phyloP scores from a whole-genome alignment of 2,888 invertebrate genomes.

The Acrocera orbiculus region DNA sequence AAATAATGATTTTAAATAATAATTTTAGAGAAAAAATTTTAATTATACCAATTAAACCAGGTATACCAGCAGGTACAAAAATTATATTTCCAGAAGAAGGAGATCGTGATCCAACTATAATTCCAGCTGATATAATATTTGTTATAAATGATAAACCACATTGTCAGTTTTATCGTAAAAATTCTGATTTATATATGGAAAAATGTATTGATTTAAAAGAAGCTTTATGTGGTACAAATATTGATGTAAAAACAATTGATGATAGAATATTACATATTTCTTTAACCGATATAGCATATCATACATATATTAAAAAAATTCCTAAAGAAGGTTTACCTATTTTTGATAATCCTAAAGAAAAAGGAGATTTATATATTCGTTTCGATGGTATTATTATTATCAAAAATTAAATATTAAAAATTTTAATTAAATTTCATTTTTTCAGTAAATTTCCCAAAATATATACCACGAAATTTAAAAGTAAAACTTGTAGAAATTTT shows the following conservation, averaged over 20 bases:
- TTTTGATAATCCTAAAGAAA: conserved; percentile 37
- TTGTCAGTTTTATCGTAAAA: conserved; percentile 44
- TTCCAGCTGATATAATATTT: conserved; percentile 54
- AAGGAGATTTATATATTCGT: conserved; percentile 49
- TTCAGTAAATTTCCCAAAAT: conserved; percentile 35
- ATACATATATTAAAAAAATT: conserved; percentile 49
- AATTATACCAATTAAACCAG: conserved; percentile 55
- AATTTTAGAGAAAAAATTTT: conserved; percentile 45
- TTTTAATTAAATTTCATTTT: conserved; percentile 11
- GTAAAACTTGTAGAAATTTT: conserved; percentile 1
- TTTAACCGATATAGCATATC: conserved; percentile 52
- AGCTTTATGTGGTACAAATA: conserved; percentile 49
- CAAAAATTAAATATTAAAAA: background rate
- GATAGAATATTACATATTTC: conserved; percentile 46
- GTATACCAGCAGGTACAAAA: conserved; percentile 52
- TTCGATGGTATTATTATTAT: conserved; percentile 34
- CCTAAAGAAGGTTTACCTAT: conserved; percentile 57
- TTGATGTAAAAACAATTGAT: conserved; percentile 52
- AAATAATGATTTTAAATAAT: background rate
- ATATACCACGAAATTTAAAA: conserved; percentile 34
- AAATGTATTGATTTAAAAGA: conserved; percentile 45
- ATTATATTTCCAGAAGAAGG: conserved; percentile 62
- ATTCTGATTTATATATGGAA: conserved; percentile 46
- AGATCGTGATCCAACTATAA: conserved; percentile 53
- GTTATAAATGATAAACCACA: conserved; percentile 54